These are phyloP conservation scores for Anaspis maculata DNA, from an alignment of 2,888 invertebrate species.

Conservation along the genomic window DNA sequence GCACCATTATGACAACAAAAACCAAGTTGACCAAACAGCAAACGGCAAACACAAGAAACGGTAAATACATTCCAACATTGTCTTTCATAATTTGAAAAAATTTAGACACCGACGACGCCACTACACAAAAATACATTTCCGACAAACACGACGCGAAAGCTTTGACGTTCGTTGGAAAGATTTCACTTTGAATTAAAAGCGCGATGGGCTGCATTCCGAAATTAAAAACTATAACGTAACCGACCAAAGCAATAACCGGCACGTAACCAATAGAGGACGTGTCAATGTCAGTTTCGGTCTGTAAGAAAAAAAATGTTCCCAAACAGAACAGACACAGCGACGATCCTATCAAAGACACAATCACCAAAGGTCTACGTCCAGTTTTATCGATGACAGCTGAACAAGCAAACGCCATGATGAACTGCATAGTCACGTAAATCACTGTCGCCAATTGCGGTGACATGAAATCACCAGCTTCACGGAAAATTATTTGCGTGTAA, in stretches of 20 bases:
- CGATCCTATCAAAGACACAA: background rate
- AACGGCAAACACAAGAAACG: slow-evolving; percentile 35
- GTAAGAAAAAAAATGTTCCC: slow-evolving; percentile 1
- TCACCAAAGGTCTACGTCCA: slow-evolving; percentile 43
- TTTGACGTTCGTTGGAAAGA: slow-evolving; percentile 44
- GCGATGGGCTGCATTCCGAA: slow-evolving; percentile 37
- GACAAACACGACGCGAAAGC: slow-evolving; percentile 44
- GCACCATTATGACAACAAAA: slow-evolving; percentile 32
- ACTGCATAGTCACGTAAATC: slow-evolving; percentile 29
- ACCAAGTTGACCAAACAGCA: slow-evolving; percentile 29
- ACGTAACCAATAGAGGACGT: background rate
- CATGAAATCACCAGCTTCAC: slow-evolving; percentile 26
- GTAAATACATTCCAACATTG: slow-evolving; percentile 29
- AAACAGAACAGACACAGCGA: background rate
- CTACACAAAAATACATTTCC: slow-evolving; percentile 39
- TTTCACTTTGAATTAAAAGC: slow-evolving; percentile 40
- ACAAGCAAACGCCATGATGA: slow-evolving; percentile 46
- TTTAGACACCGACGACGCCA: slow-evolving; percentile 37
- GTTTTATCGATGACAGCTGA: slow-evolving; percentile 46
- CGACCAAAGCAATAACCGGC: background rate
- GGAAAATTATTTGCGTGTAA: slow-evolving; percentile 48
- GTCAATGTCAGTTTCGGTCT: background rate
- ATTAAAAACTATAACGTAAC: slow-evolving; percentile 34
- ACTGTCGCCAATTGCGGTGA: slow-evolving; percentile 1
- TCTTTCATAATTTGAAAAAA: slow-evolving; percentile 32